These are phyloP conservation scores for Venustaconcha ellipsiformis DNA, from an alignment of 1,140 invertebrate species.

Conservation along the genomic window DNA sequence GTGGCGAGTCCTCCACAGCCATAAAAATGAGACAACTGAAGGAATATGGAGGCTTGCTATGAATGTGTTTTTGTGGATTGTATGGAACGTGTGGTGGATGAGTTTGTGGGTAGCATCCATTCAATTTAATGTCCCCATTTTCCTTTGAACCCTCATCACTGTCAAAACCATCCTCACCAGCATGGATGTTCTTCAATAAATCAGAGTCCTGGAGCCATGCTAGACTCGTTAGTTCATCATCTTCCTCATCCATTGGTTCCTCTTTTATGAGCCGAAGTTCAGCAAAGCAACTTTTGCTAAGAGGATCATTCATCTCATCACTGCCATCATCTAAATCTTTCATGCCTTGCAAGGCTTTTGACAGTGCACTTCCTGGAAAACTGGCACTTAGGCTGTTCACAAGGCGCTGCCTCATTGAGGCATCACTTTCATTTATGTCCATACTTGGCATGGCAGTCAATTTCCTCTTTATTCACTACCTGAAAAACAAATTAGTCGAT, in stretches of 20 bases:
- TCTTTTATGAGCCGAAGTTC: constrained; percentile 64
- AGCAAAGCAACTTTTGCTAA: constrained; percentile 66
- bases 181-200: constrained; percentile 77
- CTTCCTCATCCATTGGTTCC: constrained; percentile 65
- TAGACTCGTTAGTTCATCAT: constrained; percentile 90
- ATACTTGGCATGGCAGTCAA: constrained; percentile 22
- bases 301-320: constrained; percentile 53
- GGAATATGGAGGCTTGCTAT: constrained; percentile 93
- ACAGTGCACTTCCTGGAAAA: constrained; percentile 66
- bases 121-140: constrained; percentile 42
- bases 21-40: constrained; percentile 97
- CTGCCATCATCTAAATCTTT: constrained; percentile 53
- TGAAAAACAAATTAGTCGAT: too few relatives aligned
- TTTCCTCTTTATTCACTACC: too few relatives aligned
- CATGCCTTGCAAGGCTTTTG: constrained; percentile 61
- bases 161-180: constrained; percentile 49
- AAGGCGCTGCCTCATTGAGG: constrained; percentile 62
- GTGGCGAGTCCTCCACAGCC: constrained; percentile 93
- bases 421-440: constrained; percentile 61
- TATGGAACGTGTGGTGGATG: constrained; percentile 67
- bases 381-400: constrained; percentile 66
- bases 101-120: constrained; percentile 40
- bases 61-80: constrained; percentile 79
- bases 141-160: constrained; percentile 58
- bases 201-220: constrained; percentile 93